Evolutionary conservation across 2,797 vertebrate genomes (phyloP).

Genomic region (Hozukius guyotensis): DNA sequence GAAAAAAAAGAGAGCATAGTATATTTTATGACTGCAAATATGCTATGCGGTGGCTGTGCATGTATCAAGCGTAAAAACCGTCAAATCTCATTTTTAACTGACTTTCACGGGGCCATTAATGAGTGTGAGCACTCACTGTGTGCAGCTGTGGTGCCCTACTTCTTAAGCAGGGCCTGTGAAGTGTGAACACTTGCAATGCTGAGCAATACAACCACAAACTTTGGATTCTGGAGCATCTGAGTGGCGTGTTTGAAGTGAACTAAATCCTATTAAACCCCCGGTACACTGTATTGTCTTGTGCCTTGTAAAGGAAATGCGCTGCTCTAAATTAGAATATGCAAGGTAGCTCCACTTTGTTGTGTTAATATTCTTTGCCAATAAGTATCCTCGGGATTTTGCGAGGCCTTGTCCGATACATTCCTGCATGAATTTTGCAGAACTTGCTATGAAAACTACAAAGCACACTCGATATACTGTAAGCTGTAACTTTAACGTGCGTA

Average conservation of each 20-base stretch:
- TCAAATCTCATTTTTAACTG: constrained; percentile 58
- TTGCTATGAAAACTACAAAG: constrained; percentile 16
- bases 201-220: constrained; percentile 71
- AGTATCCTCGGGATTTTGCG: constrained; percentile 35
- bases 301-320: constrained; percentile 67
- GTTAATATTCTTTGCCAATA: constrained; percentile 52
- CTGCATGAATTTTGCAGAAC: constrained; percentile 12
- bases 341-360: constrained; percentile 61
- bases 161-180: constrained; percentile 74
- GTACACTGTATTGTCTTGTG: constrained; percentile 66
- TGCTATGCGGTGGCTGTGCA: neutral
- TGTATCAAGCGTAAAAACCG: constrained; percentile 21
- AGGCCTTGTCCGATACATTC: constrained; percentile 1
- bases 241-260: constrained; percentile 75
- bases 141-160: constrained; percentile 75
- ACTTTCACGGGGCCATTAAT: constrained; percentile 71
- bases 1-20: neutral
- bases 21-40: constrained; percentile 13
- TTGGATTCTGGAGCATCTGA: constrained; percentile 64
- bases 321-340: constrained; percentile 64
- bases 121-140: constrained; percentile 60
- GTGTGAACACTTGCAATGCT: constrained; percentile 73
- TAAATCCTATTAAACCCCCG: constrained; percentile 80
- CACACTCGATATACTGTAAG: constrained; percentile 17
- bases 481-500: constrained; percentile 52